Base-by-base conservation (phyloP, 2,113 vertebrate species). In the Plotosus lineatus region DNA sequence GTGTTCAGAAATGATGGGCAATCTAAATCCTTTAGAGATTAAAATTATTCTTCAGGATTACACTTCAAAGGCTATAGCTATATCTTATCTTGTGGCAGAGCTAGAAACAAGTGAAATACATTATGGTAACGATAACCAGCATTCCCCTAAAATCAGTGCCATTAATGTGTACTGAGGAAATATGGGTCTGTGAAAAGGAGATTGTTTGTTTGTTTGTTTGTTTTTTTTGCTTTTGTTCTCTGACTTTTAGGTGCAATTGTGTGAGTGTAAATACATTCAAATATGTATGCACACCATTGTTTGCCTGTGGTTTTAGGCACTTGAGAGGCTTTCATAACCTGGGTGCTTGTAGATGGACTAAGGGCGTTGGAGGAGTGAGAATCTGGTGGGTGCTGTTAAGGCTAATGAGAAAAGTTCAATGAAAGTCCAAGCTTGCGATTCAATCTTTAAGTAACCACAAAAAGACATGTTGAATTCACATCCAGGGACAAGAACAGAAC, bases 371-470 rank as follows among this genome's bases (percentile, higher is more conserved):
- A 72, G 65, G 79, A 71, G 48, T 82, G 77, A 48, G 58, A 53
- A 68, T 63, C 76, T 51, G 71, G 80, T 75, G 68, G 48, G 75
- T 79, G 68, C 50, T 65, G 72, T 82, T 87, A 83, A 79, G 88
- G 87, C 87, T 91, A 93, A 94, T 92, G 86, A 91, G 89, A 91
- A 92, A 91, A 92, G 93, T 93, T 94, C 93, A 93, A 78, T 50
- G 79, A 91, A 91, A 94, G 93, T 94, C 91, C 92, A 94, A 88
- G 84, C 84, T 88, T 85, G 87, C 87, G 90, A 88, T 90, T 90
- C 84, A 87, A 89, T 89, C 90, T 89, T 91, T 87, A 74, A 51
- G 83, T 80, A 82, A 63, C 82, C 76, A 80, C 89, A 92, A 84
- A 90, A 92, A 90, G 86, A 85, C 86, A 85, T 77, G 23, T 78